Base-by-base conservation (phyloP, 2,888 invertebrate genomes). In the Drosophila gaucha region DNA sequence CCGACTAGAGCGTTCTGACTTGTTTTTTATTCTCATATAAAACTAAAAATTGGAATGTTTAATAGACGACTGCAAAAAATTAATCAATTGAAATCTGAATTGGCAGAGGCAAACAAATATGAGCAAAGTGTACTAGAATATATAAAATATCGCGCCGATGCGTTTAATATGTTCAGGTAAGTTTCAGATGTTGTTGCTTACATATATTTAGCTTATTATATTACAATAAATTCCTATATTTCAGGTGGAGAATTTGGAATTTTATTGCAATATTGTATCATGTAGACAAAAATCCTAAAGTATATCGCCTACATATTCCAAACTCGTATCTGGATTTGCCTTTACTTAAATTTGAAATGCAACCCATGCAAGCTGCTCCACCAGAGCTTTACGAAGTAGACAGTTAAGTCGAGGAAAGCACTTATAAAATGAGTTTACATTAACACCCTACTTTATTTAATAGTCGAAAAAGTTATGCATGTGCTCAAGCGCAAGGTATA, bases 331-430 rank as follows among this genome's bases (percentile, higher is more conserved):
- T 92, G 12, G 86, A 86, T 56, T 64, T 92, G 35, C 91, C 91
- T 2, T 60, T 92, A 3, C 67, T 92, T 2, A 90, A 89, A 54
- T 92, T 91, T 39, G 89, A 90, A 35, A 83, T 88, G 78, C 64
- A 87, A 0, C 68, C 74, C 20, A 80, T 84, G 76, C 74, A 66
- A 14, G 79, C 89, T 2, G 77, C 67, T 20, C 73, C 91, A 0
- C 91, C 91, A 2, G 77, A 84, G 22, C 36, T 76, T 0, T 88
- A 77, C 54, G 89, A 90, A 54, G 86, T 86, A 46, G 82, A 90
- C 56, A 66, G 91, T 91, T 80, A 63, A 80, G 67, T 56, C 14
- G 6, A 3, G 0, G 1, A 8, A n/a, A 0, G 6, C 4, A 14
- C 3, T 16, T 2, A 10, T 1, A 5, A 0, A 1, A 39, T 3